Conservation (phyloP, 2,797 vertebrate genomes). For the Myotis myotis region DNA sequence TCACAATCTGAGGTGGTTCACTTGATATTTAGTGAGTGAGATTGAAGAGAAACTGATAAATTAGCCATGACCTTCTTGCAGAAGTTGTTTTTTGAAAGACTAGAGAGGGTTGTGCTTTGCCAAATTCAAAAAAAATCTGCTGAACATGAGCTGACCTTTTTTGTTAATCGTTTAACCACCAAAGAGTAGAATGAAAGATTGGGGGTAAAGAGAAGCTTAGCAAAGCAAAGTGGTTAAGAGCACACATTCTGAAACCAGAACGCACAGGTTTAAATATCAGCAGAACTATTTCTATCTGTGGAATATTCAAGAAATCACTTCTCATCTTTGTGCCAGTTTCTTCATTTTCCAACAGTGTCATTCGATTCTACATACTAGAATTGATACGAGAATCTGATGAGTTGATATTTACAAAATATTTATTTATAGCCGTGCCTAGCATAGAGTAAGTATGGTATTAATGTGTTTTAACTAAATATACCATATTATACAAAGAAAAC, state of each 20-base stretch:
- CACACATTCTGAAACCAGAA: neutral
- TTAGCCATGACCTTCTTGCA: neutral
- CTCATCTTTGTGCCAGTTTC: neutral
- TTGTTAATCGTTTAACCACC: neutral
- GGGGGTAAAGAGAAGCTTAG: neutral
- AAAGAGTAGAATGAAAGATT: neutral
- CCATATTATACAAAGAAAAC: neutral
- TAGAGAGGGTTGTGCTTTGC: neutral
- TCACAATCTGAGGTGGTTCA: neutral
- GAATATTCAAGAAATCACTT: neutral
- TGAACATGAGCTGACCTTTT: neutral
- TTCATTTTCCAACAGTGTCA: neutral
- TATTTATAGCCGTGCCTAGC: neutral
- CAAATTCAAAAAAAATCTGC: neutral
- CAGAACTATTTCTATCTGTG: neutral
- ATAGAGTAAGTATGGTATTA: neutral
- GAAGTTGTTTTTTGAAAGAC: neutral
- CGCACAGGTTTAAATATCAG: neutral
- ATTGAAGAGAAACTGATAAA: neutral
- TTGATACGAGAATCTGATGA: neutral
- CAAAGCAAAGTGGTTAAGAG: neutral
- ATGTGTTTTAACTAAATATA: neutral
- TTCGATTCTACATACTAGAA: neutral
- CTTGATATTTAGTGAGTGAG: neutral
- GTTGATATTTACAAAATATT: conserved; percentile 24